Evolutionary conservation across 2,888 invertebrate species (phyloP), one percentile per base, ranked within the genome.

Genomic region (Agriopis marginaria): DNA sequence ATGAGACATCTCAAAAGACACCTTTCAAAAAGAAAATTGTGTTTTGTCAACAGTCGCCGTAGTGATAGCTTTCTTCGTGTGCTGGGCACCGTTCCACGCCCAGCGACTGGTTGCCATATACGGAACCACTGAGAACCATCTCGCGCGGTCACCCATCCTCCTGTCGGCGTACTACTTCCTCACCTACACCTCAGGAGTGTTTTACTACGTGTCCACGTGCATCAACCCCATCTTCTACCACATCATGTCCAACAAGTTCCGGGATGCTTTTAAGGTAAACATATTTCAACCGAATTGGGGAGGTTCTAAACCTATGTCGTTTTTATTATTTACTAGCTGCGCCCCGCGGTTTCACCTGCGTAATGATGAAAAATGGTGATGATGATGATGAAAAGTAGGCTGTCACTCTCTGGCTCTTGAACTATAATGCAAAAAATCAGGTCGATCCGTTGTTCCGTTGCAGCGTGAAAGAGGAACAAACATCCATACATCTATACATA

Each of bases 221-320:
- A 97, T 99, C 84, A 99, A 99, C 89, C 99, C 99, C 0, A 95
- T 99, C 73, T 95, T 99, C 50, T 99, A 99, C 92, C 97, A 98
- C 89, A 97, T 98, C 65, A 98, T 99, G 98, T 98, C 98, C 10
- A 96, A 98, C 87, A 98, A 98, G 88, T 99, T 98, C 86, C 95
- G 98, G 58, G 97, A 97, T 76, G 99, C 99, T 56, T 99, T 99
- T 91, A 98, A 97, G 96, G 98, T 98, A 92, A 87, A 79, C 76
- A 17, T 51, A 54, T 40, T 12, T 51, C 10, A 7, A 59, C 32
- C 2, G 32, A 32, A 3, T 32, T 32, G 1, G 32, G 32, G 5
- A 32, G 32, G 32, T 32, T 32, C 32, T 32, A 32, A 32, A 3
- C 0, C 5, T 0, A 32, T 32, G 32, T 32, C 32, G 32, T 32